Evolutionary conservation across 2,113 vertebrate species (phyloP).

Genomic region (Platichthys flesus): DNA sequence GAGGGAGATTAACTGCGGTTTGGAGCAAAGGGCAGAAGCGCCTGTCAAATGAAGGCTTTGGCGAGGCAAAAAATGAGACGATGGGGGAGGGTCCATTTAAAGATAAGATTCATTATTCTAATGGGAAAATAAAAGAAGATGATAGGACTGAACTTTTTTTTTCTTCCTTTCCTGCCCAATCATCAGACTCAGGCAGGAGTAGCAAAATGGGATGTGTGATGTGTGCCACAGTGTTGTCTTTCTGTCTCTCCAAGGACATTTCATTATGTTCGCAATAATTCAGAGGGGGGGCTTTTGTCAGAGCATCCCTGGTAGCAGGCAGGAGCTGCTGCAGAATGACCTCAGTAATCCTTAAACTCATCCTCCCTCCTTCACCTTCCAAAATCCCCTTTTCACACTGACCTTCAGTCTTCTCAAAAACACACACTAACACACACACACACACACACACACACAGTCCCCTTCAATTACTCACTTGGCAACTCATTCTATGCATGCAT

Average conservation of each 20-base stretch:
- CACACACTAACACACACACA: slow-evolving; percentile 37
- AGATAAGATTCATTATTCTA: slow-evolving; percentile 76
- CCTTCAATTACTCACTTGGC: slow-evolving; percentile 6
- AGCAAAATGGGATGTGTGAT: neutral
- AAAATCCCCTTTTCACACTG: slow-evolving; percentile 42
- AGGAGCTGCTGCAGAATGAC: slow-evolving; percentile 29
- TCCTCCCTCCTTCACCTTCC: slow-evolving; percentile 42
- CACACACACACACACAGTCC: slow-evolving; percentile 33
- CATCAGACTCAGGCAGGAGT: slow-evolving; percentile 39
- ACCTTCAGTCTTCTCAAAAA: slow-evolving; percentile 56
- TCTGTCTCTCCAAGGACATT: slow-evolving; percentile 77
- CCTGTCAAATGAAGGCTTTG: slow-evolving; percentile 49
- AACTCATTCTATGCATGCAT: slow-evolving; percentile 21
- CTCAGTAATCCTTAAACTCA: slow-evolving; percentile 43
- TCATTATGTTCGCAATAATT: slow-evolving; percentile 79
- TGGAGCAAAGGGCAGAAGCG: slow-evolving; percentile 51
- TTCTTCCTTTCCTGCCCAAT: slow-evolving; percentile 47
- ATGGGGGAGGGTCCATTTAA: slow-evolving; percentile 59
- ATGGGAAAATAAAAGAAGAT: slow-evolving; percentile 41
- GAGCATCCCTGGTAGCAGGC: slow-evolving; percentile 10
- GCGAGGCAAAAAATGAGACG: slow-evolving; percentile 27
- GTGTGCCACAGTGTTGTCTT: slow-evolving; percentile 63
- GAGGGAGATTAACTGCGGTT: slow-evolving; percentile 51
- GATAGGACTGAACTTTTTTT: slow-evolving; percentile 53
- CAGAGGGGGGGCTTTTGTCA: slow-evolving; percentile 68